Percentiles rank a stretch among this genome's conserved stretches.
Conservation (phyloP, 2,888 invertebrate genomes). For the Callosobruchus maculatus region DNA sequence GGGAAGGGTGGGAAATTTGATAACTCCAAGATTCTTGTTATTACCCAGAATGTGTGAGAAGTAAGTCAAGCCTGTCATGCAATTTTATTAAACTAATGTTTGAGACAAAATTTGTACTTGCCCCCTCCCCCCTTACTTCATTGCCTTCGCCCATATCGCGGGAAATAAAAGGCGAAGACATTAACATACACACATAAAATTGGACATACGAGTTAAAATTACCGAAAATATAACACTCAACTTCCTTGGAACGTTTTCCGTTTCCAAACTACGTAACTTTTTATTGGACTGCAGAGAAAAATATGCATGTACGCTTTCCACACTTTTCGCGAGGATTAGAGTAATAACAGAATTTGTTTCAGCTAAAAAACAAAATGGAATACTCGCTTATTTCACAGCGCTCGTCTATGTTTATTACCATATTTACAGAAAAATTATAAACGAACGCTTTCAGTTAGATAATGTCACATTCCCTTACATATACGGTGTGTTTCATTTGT, state of each 20-base stretch:
- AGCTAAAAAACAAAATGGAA: neutral
- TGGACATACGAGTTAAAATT: neutral
- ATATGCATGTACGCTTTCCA: neutral
- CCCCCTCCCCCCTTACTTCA: too few species aligned
- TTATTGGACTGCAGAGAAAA: neutral
- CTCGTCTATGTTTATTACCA: neutral
- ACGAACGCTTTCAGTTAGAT: neutral
- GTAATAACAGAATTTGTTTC: neutral
- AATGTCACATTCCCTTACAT: too few species aligned
- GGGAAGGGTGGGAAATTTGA: too few species aligned
- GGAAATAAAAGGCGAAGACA: too few species aligned
- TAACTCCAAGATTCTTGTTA: too few species aligned
- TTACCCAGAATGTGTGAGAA: too few species aligned
- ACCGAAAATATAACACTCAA: neutral
- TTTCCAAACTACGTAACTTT: neutral
- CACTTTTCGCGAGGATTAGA: neutral
- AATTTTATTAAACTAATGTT: too few species aligned
- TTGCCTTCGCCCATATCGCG: too few species aligned
- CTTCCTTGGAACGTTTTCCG: neutral
- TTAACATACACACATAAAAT: neutral
- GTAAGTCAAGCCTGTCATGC: too few species aligned
- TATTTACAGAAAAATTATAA: neutral
- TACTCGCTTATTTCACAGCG: neutral
- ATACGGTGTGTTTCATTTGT: too few species aligned
- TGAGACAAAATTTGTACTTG: too few species aligned